These are phyloP conservation scores for Flexamia atlantica DNA, from an alignment of 2,888 invertebrate species.

Conservation along the genomic window DNA sequence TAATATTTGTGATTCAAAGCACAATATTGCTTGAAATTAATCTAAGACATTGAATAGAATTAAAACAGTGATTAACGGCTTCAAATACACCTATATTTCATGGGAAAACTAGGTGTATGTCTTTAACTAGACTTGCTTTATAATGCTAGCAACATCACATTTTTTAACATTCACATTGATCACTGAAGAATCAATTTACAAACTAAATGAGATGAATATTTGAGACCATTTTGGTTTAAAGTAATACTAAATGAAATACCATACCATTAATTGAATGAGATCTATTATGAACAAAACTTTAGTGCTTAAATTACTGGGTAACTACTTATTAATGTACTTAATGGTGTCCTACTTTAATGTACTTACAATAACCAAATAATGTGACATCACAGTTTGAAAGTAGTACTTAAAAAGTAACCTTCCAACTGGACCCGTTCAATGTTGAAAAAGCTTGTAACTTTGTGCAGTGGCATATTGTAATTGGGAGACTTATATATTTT, in stretches of 20 bases:
- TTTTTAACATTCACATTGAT: background rate
- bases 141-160: background rate
- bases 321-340: background rate
- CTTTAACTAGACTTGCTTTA: too few relatives aligned
- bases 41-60: background rate
- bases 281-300: background rate
- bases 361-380: background rate
- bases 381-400: background rate
- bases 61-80: background rate
- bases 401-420: background rate
- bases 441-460: background rate
- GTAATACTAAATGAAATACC: conserved; percentile 9
- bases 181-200: background rate
- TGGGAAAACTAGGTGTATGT: too few relatives aligned
- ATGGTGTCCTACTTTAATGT: background rate
- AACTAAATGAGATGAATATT: conserved; percentile 1
- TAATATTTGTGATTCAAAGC: background rate
- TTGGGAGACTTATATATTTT: background rate
- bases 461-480: background rate
- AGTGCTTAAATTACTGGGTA: conserved; percentile 2
- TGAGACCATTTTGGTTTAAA: conserved; percentile 20
- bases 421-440: background rate
- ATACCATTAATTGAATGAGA: background rate
- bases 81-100: background rate
- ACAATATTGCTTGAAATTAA: background rate